Percentiles rank a stretch among this genome's conserved stretches.
These are phyloP conservation scores for Crocallis elinguaria DNA, from an alignment of 2,888 invertebrate genomes.

Conservation along the genomic window DNA sequence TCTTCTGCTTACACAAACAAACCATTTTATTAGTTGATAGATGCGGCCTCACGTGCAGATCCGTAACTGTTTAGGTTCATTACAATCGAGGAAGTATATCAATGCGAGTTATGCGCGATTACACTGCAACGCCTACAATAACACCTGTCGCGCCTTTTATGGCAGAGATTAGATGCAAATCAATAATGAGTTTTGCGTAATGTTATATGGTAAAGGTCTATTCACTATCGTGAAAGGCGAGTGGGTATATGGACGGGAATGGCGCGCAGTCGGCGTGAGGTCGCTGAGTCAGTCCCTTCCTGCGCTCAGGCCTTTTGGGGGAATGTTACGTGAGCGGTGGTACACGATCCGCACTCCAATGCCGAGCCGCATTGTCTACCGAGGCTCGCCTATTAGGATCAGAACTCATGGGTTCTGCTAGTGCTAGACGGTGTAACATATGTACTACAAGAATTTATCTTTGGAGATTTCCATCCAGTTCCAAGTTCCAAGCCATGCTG, in stretches of 20 bases:
- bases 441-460: neutral
- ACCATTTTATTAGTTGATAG: constrained; percentile 7
- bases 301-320: constrained; percentile 71
- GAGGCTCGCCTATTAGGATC: constrained; percentile 29
- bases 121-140: constrained; percentile 29
- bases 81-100: constrained; percentile 28
- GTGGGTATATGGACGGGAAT: constrained; percentile 44
- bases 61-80: constrained; percentile 2
- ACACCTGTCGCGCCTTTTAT: constrained; percentile 55
- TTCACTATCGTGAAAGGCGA: constrained; percentile 74
- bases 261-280: constrained; percentile 55
- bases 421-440: neutral
- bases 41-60: constrained; percentile 22
- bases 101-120: constrained; percentile 23
- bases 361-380: constrained; percentile 58
- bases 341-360: constrained; percentile 70
- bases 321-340: constrained; percentile 68
- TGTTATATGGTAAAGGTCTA: constrained; percentile 49
- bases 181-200: constrained; percentile 69
- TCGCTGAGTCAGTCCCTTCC: constrained; percentile 80
- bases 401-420: constrained; percentile 9
- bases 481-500: too few species aligned
- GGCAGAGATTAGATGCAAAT: constrained; percentile 61
- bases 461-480: too few species aligned
- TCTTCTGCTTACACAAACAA: constrained; percentile 33